Conservation (phyloP, 2,113 vertebrate species). For the Anolis sagrei region DNA sequence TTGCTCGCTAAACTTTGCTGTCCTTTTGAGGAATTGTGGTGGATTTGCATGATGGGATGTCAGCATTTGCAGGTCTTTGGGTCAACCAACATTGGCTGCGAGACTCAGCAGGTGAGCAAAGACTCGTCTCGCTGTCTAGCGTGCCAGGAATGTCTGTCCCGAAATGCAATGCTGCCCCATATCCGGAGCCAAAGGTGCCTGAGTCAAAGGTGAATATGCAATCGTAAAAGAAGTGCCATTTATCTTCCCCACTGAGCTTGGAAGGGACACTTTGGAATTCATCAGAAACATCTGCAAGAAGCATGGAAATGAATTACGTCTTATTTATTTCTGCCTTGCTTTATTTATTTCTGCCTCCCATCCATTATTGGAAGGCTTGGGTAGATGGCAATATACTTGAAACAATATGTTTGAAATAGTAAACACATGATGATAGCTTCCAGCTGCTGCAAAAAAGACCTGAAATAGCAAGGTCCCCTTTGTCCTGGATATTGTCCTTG, state of each 20-base stretch:
- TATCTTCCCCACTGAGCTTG: neutral
- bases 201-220: neutral
- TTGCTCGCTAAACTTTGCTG: neutral
- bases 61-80: neutral
- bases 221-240: neutral
- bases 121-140: neutral
- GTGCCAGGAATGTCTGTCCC: neutral
- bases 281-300: constrained; percentile 1
- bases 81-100: too few species aligned
- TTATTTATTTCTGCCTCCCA: neutral
- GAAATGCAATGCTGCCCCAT: neutral
- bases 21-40: neutral
- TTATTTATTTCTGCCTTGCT: neutral
- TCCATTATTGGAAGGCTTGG: neutral
- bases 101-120: neutral
- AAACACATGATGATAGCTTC: neutral
- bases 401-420: neutral
- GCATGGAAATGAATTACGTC: neutral
- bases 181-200: neutral
- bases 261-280: neutral
- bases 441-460: neutral
- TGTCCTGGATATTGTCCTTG: neutral
- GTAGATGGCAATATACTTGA: neutral
- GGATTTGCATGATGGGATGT: neutral
- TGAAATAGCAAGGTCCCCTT: neutral